phyloP scores from a whole-genome alignment of 2,797 vertebrate genomes.

The Clamator glandarius region DNA sequence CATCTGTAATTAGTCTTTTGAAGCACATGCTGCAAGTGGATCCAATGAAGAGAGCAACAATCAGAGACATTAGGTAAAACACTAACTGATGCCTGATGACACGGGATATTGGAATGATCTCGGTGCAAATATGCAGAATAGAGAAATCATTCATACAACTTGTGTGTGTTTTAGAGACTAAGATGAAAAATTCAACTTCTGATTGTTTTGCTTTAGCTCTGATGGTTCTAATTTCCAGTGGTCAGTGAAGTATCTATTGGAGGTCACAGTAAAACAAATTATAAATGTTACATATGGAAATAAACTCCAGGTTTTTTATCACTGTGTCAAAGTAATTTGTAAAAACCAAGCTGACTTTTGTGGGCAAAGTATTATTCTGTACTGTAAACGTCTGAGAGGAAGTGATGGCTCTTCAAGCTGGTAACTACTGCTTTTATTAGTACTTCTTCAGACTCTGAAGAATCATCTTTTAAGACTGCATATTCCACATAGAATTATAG shows the following conservation, averaged over 20 bases:
- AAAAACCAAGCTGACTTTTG: background rate
- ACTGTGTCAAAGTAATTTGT: background rate
- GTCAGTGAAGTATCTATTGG: background rate
- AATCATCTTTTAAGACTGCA: background rate
- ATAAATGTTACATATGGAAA: background rate
- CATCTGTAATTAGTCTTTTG: constrained; percentile 90
- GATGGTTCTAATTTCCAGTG: background rate
- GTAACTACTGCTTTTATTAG: background rate
- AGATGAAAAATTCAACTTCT: background rate
- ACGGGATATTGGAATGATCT: background rate
- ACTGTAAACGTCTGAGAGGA: background rate
- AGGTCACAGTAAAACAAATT: background rate
- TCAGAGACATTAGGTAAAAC: constrained; percentile 94
- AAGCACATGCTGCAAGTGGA: constrained; percentile 99
- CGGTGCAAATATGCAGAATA: background rate
- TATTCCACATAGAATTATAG: no score
- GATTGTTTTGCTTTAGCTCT: background rate
- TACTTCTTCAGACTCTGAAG: background rate
- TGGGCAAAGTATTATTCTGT: background rate
- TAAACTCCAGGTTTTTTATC: background rate
- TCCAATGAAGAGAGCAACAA: constrained; percentile 98
- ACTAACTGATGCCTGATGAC: background rate
- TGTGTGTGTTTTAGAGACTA: background rate
- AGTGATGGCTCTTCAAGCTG: background rate
- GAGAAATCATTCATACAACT: background rate